Conservation (phyloP, 1,140 invertebrate species). For the Cotesia glomerata region DNA sequence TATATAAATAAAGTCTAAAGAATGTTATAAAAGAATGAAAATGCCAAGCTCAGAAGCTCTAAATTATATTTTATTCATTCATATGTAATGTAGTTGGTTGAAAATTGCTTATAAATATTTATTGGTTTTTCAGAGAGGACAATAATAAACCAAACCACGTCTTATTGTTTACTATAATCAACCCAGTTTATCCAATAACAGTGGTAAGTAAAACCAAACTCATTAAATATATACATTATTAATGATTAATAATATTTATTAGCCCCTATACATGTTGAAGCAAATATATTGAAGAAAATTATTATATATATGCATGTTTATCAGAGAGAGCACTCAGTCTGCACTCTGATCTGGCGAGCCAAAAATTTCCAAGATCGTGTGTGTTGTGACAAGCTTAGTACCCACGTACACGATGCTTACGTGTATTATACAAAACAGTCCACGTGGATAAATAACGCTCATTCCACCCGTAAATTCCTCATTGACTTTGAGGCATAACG, state of each 20-base stretch:
- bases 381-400: constrained; percentile 16
- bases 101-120: constrained; percentile 20
- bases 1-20: no score
- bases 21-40: no score
- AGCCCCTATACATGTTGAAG: not conserved
- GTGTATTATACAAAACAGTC: constrained; percentile 17
- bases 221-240: not conserved
- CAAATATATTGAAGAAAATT: not conserved
- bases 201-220: constrained; percentile 80
- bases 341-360: not conserved
- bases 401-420: not conserved
- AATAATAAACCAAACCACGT: constrained; percentile 85
- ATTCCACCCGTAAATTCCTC: constrained; percentile 15
- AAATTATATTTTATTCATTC: not conserved
- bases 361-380: not conserved
- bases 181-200: constrained; percentile 97
- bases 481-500: constrained; percentile 24
- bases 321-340: not conserved
- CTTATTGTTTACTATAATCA: constrained; percentile 93
- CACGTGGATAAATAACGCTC: constrained; percentile 8
- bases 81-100: not conserved
- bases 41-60: no score
- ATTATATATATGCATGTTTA: not conserved
- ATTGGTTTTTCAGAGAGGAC: constrained; percentile 55
- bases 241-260: not conserved